Base-by-base conservation (phyloP, 2,113 vertebrate species). In the Vimba vimba region DNA sequence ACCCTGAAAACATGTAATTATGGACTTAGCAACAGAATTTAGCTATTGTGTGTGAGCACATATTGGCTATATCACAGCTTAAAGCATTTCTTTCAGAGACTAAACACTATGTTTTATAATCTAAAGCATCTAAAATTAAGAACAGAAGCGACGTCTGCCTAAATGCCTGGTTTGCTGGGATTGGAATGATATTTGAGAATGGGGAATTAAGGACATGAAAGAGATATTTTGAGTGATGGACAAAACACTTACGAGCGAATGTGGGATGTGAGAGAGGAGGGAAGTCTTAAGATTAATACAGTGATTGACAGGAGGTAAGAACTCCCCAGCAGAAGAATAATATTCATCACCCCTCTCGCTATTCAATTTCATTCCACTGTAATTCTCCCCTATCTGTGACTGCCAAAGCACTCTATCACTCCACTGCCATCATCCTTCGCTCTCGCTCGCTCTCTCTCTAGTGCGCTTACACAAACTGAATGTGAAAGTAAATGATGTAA, bases 241-340 rank as follows among this genome's bases (percentile, higher is more conserved):
- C 30, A 89, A 78, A 82, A 62, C 74, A 36, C 2, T 43, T 10
- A 43, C 13, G 9, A 10, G 55, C 4, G 82, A 59, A 55, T 71
- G 84, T 55, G 64, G 73, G 68, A 21, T 71, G 82, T 79, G 88
- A 75, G 79, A 86, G 68, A 76, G 77, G 76, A 33, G 59, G 84
- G 76, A 92, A 91, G 77, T 83, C 89, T 85, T 91, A 85, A 90
- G 92, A 92, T 92, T 90, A 91, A 94, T 90, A 86, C 83, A 90
- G 89, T 90, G 92, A 94, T 90, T 92, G 93, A 94, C 91, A 90
- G 84, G 78, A 62, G 83, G 80, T 78, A 87, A 86, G 86, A 89
- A 86, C 68, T 86, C 75, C 88, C 84, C 77, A 23, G 62, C 86
- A 87, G 88, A 87, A 78, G 79, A 91, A 88, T 91, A 91, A 91